These are phyloP conservation scores for Eospalax fontanierii DNA, from an alignment of 2,797 vertebrate genomes.

Conservation along the genomic window DNA sequence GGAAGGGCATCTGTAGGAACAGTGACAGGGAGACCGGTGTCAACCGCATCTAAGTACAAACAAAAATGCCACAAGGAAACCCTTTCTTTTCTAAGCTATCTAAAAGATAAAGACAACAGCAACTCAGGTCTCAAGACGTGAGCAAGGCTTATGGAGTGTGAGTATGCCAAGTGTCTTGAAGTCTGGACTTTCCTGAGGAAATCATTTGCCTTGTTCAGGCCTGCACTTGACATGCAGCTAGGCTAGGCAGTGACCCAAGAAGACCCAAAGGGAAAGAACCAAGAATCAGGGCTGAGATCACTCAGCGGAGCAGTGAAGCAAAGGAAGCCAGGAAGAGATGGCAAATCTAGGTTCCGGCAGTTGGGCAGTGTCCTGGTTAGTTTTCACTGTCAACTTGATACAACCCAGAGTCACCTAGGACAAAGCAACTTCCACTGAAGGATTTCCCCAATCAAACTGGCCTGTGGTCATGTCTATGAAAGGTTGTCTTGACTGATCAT, in stretches of 20 bases:
- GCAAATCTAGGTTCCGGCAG: background rate
- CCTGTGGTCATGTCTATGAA: too few species aligned
- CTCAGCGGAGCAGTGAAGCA: background rate
- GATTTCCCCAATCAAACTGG: too few species aligned
- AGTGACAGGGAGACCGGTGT: too few species aligned
- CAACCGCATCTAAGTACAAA: too few species aligned
- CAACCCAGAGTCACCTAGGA: too few species aligned
- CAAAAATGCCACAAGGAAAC: too few species aligned
- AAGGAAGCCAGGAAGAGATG: background rate
- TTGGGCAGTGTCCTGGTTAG: background rate
- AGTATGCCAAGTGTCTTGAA: background rate
- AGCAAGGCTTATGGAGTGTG: background rate
- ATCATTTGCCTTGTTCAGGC: background rate
- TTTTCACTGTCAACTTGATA: too few species aligned
- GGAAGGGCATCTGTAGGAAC: too few species aligned
- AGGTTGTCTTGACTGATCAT: too few species aligned
- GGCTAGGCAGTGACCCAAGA: background rate
- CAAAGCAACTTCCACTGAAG: too few species aligned
- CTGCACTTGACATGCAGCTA: background rate
- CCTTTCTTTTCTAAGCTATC: too few species aligned
- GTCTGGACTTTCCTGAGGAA: background rate
- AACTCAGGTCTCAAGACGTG: background rate
- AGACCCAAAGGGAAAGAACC: background rate
- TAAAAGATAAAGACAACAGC: background rate
- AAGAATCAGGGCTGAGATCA: background rate